phyloP scores from a whole-genome alignment of 53 echinoderm and acorn worm genomes.

The Stichopus horrens region DNA sequence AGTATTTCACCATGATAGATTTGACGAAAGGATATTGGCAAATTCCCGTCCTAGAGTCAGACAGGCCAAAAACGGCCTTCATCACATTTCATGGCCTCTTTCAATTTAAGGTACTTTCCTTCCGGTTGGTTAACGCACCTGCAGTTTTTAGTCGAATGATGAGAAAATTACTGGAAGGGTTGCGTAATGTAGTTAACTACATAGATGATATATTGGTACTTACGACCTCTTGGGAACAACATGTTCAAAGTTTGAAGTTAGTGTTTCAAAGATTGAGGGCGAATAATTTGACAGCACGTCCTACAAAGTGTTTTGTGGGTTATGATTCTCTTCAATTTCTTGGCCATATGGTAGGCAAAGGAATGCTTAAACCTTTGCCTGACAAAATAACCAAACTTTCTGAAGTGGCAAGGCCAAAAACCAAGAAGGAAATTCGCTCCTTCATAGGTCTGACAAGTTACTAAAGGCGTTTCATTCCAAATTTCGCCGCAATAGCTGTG shows the following conservation, averaged over 20 bases:
- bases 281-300: conserved; percentile 56
- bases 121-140: conserved; percentile 45
- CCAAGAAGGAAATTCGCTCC: too few species aligned
- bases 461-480: too few species aligned
- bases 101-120: conserved; percentile 44
- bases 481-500: too few species aligned
- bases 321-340: conserved; percentile 53
- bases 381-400: too few species aligned
- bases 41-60: conserved; percentile 25
- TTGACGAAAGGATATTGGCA: conserved; percentile 50
- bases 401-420: too few species aligned
- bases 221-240: conserved; percentile 54
- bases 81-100: conserved; percentile 41
- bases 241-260: conserved; percentile 12
- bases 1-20: conserved; percentile 46
- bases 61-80: conserved; percentile 47
- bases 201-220: conserved; percentile 63
- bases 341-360: conserved; percentile 51
- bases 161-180: conserved; percentile 48
- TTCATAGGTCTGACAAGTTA: too few species aligned
- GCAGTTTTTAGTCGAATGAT: conserved; percentile 57
- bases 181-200: conserved; percentile 52
- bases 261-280: conserved; percentile 47
- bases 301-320: conserved; percentile 56
- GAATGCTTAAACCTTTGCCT: conserved; percentile 43